phyloP scores from a whole-genome alignment of 2,113 vertebrate genomes.

The Lasiurus cinereus region DNA sequence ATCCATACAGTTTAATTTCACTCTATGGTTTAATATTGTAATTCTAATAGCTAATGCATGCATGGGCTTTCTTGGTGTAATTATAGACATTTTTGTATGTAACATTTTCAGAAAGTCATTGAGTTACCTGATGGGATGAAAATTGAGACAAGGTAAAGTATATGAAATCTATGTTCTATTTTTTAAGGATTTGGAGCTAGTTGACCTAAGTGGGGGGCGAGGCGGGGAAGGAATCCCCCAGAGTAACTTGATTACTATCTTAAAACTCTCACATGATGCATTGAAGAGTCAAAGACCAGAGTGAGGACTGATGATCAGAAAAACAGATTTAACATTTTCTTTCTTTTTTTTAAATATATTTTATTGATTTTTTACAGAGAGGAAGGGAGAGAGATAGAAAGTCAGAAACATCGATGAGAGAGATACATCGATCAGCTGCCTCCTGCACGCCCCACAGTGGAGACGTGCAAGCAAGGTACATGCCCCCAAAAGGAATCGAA shows the following conservation, averaged over 20 bases:
- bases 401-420: no score
- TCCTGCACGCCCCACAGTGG: no score
- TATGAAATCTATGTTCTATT: neutral
- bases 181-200: neutral
- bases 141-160: neutral
- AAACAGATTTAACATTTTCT: neutral
- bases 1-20: neutral
- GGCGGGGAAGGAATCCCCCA: accelerated
- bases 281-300: neutral
- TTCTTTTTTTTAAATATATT: no score
- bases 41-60: neutral
- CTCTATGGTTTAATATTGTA: neutral
- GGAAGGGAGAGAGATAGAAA: no score
- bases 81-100: neutral
- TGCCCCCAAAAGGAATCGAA: no score
- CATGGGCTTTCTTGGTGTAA: neutral
- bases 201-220: neutral
- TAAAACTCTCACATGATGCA: neutral
- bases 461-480: no score
- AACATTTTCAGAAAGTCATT: neutral
- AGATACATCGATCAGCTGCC: no score
- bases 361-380: no score
- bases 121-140: neutral
- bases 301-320: neutral
- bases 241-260: neutral